Evolutionary conservation across 2,113 vertebrate genomes (phyloP), one percentile per base, ranked within the genome.

Genomic region (Kryptolebias marmoratus): DNA sequence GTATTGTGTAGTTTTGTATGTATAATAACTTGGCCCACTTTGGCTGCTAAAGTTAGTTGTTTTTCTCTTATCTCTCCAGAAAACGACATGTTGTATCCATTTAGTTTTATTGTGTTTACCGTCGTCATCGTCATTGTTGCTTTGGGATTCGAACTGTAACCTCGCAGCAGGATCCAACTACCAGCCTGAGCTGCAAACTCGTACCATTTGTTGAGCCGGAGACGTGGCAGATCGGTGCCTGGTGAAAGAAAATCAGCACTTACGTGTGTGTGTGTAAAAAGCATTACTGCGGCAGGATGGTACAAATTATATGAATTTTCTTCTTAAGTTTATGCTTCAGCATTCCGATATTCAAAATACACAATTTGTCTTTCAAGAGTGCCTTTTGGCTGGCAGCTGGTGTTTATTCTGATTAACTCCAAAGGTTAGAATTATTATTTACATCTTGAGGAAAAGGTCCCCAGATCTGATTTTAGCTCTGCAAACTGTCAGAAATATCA

Each of bases 361-460:
- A 75, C 13, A 75, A 64, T 73, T 71, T 81, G 55, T 80, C 67
- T 75, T 80, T 73, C 30, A 66, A 70, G 68, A 66, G 64, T 47
- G 28, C 68, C 67, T 82, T 22, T 65, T 73, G 73, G 65, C 65
- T 69, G 71, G 50, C 82, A 84, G 62, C 76, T 78, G 71, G 55
- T 85, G 80, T 85, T 90, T 83, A 75, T 70, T 83, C 56, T 84
- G 69, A 84, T 84, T 82, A 72, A 73, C 63, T 75, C 31, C 31
- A 80, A 85, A 85, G 84, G 86, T 81, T 75, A 66, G 32, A 85
- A 63, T 30, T 55, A 79, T 78, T 71, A 71, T 81, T 65, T 75
- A 27, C 77, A 72, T 84, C 61, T 65, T n/a, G 28, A 68, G 56
- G 73, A 32, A 81, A 84, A 84, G 77, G 77, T 79, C 47, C 76